Conservation (phyloP, 2,888 invertebrate genomes). For the Autographa gamma region DNA sequence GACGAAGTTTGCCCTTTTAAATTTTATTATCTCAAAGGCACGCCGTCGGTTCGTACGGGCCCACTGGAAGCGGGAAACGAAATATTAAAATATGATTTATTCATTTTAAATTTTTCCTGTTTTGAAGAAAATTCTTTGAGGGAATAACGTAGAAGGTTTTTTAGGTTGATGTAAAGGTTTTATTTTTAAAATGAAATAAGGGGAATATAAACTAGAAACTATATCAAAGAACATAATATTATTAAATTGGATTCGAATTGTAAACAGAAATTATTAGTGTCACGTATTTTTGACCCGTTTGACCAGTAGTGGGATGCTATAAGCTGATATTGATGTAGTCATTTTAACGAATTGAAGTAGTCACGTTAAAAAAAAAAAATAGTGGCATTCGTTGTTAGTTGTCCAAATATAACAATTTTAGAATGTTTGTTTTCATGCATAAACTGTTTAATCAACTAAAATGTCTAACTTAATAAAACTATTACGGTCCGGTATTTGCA, state of each 20-base stretch:
- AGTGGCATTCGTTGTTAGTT: too few relatives aligned
- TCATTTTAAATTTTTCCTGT: slow-evolving; percentile 38
- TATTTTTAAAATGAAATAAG: not conserved
- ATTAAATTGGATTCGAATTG: too few relatives aligned
- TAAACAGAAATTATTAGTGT: too few relatives aligned
- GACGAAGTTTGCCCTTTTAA: slow-evolving; percentile 87
- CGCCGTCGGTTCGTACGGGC: slow-evolving; percentile 60
- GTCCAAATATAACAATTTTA: slow-evolving; percentile 27
- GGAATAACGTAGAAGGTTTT: not conserved
- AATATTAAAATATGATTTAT: slow-evolving; percentile 56
- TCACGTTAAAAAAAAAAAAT: too few relatives aligned
- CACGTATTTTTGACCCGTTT: too few relatives aligned
- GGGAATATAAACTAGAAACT: too few relatives aligned
- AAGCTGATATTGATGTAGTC: too few relatives aligned
- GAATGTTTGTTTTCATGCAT: slow-evolving; percentile 22
- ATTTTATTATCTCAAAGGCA: slow-evolving; percentile 84
- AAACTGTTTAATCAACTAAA: slow-evolving; percentile 20
- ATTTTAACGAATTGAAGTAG: too few relatives aligned
- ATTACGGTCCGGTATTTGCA: not conserved
- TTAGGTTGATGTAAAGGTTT: not conserved
- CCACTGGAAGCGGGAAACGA: slow-evolving; percentile 56
- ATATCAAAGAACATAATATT: too few relatives aligned
- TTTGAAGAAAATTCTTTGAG: not conserved
- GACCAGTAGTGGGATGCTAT: too few relatives aligned
- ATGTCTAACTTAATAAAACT: not conserved